phyloP scores from a whole-genome alignment of 2,113 vertebrate species.

The Sapajus apella region DNA sequence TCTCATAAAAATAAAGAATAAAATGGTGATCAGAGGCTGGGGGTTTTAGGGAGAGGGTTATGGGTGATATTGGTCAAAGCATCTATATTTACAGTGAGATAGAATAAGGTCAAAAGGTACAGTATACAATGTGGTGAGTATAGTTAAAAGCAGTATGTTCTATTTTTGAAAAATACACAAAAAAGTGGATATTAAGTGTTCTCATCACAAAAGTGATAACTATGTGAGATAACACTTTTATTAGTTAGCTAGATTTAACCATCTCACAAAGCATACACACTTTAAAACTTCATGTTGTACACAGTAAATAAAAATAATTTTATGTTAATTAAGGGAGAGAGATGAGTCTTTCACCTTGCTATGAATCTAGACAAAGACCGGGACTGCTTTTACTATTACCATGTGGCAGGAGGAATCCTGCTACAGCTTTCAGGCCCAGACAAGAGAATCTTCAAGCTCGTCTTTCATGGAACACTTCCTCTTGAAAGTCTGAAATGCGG shows the following conservation, averaged over 20 bases:
- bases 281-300: neutral
- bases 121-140: neutral
- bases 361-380: neutral
- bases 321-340: neutral
- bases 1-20: neutral
- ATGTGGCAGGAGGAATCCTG: neutral
- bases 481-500: neutral
- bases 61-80: neutral
- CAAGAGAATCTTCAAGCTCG: neutral
- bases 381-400: neutral
- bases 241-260: neutral
- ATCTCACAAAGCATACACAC: neutral
- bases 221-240: neutral
- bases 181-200: neutral
- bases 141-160: neutral
- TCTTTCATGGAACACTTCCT: neutral
- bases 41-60: neutral
- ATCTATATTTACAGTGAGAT: neutral
- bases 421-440: neutral
- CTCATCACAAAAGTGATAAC: neutral
- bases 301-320: neutral
- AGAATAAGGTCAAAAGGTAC: neutral
- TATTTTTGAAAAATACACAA: neutral
- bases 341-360: fast-evolving
- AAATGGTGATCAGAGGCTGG: neutral